Evolutionary conservation across 2,113 vertebrate genomes (phyloP).

Genomic region (Uropsilus gracilis): DNA sequence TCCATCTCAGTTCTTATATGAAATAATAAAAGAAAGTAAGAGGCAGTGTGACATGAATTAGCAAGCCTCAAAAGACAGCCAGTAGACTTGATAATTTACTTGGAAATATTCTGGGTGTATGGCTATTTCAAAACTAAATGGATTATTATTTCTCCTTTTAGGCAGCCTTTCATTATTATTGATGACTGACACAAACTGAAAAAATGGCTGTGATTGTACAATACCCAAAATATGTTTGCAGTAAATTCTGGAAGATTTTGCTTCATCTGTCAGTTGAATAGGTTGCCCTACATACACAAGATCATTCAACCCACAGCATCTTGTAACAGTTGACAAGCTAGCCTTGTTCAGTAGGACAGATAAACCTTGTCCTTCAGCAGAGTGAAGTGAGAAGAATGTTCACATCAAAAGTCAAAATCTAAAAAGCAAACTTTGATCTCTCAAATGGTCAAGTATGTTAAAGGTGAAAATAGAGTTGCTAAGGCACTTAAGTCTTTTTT

Average conservation of each 20-base stretch:
- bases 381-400: conserved; percentile 20
- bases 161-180: conserved; percentile 46
- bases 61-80: background rate
- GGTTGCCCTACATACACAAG: conserved; percentile 72
- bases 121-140: background rate
- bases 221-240: conserved; percentile 62
- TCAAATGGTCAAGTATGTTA: background rate
- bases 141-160: conserved; percentile 62
- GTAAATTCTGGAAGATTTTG: conserved; percentile 77
- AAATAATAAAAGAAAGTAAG: background rate
- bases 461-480: background rate
- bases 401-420: conserved; percentile 44
- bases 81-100: background rate
- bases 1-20: background rate
- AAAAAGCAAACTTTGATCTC: conserved; percentile 2
- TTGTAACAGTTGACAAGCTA: conserved; percentile 72
- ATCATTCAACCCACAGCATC: conserved; percentile 67
- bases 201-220: conserved; percentile 41
- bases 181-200: conserved; percentile 66
- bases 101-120: background rate
- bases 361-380: conserved; percentile 76
- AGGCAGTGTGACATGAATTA: background rate
- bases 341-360: conserved; percentile 55
- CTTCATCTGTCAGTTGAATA: conserved; percentile 80
- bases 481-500: background rate